Percentiles rank a stretch among this genome's conserved stretches.
phyloP scores from a whole-genome alignment of 2,888 invertebrate species.

The Coleophora flavipennella region DNA sequence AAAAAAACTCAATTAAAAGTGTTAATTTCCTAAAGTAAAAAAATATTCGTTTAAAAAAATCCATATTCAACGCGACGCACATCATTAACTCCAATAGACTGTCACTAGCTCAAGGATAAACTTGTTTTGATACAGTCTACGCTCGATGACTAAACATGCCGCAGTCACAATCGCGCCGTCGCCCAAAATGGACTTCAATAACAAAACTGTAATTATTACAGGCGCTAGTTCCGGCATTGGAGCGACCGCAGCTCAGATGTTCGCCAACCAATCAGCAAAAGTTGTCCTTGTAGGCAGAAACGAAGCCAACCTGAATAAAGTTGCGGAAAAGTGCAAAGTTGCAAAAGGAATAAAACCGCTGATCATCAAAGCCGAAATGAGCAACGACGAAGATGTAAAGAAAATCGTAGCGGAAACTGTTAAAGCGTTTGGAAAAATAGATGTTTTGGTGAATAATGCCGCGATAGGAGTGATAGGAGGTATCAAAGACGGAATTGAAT shows the following conservation, averaged over 20 bases:
- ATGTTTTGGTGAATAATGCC: constrained; percentile 89
- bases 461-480: constrained; percentile 82
- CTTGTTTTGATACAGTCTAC: neutral
- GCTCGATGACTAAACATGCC: too few relatives aligned
- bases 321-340: constrained; percentile 71
- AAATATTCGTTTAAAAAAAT: neutral
- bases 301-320: constrained; percentile 74
- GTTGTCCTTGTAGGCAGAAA: constrained; percentile 81
- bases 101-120: neutral
- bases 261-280: constrained; percentile 76
- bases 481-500: constrained; percentile 85
- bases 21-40: too few relatives aligned
- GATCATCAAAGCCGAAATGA: constrained; percentile 76
- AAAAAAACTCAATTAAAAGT: too few relatives aligned
- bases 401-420: constrained; percentile 78
- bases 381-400: constrained; percentile 77
- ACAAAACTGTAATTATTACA: constrained; percentile 75
- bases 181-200: constrained; percentile 66
- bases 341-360: constrained; percentile 60
- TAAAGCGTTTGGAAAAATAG: constrained; percentile 76
- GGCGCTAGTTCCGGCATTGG: constrained; percentile 86
- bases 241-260: constrained; percentile 76
- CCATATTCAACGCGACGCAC: neutral
- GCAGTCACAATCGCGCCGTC: constrained; percentile 19
- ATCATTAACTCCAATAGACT: neutral